These are phyloP conservation scores for Gryllus bimaculatus DNA, from an alignment of 1,140 invertebrate species.

Conservation along the genomic window DNA sequence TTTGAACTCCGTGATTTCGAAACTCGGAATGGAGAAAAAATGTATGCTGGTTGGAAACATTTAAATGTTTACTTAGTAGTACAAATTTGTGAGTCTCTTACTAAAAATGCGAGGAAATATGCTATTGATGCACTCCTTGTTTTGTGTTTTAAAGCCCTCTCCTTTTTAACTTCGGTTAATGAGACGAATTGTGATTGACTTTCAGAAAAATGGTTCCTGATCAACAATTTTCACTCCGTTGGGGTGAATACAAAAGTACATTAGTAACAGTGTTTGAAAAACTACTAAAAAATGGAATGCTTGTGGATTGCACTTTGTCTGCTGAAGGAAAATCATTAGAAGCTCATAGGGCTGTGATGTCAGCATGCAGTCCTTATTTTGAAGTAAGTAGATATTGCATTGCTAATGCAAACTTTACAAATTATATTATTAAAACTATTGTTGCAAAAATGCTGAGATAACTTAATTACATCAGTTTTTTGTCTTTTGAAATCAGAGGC, in stretches of 20 bases:
- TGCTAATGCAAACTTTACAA: neutral
- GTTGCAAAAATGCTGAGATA: no score
- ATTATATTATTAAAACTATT: no score
- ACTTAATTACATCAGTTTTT: no score
- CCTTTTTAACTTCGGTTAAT: neutral
- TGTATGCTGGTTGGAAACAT: no score
- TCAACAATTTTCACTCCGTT: neutral
- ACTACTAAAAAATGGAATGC: slow-evolving; percentile 36
- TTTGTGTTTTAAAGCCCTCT: no score
- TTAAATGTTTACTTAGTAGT: no score
- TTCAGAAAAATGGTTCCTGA: neutral
- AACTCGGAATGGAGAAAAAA: no score
- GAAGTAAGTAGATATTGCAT: slow-evolving; percentile 23
- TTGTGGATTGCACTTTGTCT: slow-evolving; percentile 47
- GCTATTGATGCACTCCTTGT: no score
- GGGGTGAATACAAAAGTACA: neutral
- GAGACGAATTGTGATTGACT: neutral
- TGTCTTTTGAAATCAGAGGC: no score
- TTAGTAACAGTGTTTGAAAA: neutral
- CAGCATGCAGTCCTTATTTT: slow-evolving; percentile 46
- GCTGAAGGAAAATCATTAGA: slow-evolving; percentile 43
- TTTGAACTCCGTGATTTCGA: no score
- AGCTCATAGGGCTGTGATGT: slow-evolving; percentile 45
- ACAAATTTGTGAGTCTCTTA: no score
- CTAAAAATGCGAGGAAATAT: no score